A percentile compares a stretch with the other conserved stretches of the same genome.
Evolutionary conservation across 2,888 invertebrate genomes (phyloP).

Genomic region (Argyresthia goedartella): DNA sequence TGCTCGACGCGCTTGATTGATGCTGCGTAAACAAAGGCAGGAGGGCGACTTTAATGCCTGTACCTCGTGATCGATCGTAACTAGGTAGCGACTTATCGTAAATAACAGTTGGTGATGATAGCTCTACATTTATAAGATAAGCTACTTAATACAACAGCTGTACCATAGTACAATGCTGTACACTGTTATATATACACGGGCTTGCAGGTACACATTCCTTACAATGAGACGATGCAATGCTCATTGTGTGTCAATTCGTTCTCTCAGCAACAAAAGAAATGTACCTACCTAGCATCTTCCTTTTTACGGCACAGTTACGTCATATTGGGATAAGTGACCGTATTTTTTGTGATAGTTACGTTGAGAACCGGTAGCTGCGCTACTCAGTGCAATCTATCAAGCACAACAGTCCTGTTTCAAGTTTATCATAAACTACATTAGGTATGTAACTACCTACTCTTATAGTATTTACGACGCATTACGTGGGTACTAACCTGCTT

Average conservation of each 20-base stretch:
- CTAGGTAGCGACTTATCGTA: too few species aligned
- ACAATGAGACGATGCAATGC: too few species aligned
- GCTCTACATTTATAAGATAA: too few species aligned
- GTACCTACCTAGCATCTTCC: background rate
- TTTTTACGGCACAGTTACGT: conserved; percentile 2
- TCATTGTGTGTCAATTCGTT: background rate
- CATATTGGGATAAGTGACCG: conserved; percentile 4
- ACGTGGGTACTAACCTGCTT: too few species aligned
- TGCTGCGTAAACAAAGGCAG: too few species aligned
- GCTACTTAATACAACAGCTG: background rate
- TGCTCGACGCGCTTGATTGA: background rate
- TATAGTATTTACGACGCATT: too few species aligned
- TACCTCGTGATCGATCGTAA: background rate
- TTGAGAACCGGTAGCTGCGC: conserved; percentile 1
- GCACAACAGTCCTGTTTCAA: background rate
- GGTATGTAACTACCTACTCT: too few species aligned
- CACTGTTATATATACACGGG: background rate
- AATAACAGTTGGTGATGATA: too few species aligned
- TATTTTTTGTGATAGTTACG: conserved; percentile 3
- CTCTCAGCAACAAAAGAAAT: background rate
- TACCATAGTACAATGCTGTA: background rate
- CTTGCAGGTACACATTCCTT: background rate
- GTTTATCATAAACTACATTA: too few species aligned
- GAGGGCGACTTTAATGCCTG: background rate
- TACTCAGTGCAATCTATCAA: conserved; percentile 2